Percentiles rank a stretch among this genome's conserved stretches.
phyloP scores from a whole-genome alignment of 2,797 vertebrate species.

The Spinus pinus region DNA sequence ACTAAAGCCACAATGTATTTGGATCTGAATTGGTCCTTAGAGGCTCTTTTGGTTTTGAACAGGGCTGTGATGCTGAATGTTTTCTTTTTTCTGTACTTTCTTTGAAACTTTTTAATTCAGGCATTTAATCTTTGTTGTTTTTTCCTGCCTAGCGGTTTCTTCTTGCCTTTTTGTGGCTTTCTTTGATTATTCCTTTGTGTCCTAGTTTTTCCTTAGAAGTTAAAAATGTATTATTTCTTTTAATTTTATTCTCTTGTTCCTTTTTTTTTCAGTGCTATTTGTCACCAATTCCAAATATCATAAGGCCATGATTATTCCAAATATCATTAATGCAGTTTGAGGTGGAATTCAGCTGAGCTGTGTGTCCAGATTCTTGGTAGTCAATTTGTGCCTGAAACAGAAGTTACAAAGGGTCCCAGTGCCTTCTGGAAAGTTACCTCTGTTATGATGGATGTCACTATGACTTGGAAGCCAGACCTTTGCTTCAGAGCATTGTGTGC shows the following conservation, averaged over 20 bases:
- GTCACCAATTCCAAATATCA: not conserved
- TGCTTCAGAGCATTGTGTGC: not conserved
- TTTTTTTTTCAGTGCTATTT: not conserved
- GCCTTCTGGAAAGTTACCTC: not conserved
- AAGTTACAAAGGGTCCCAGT: not conserved
- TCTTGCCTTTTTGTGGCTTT: not conserved
- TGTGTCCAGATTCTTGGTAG: not conserved
- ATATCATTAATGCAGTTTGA: not conserved
- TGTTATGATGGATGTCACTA: not conserved
- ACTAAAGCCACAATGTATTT: not conserved
- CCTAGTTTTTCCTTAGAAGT: not conserved
- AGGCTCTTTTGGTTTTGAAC: not conserved
- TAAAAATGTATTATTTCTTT: not conserved
- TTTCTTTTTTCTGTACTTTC: not conserved
- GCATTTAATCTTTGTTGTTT: not conserved
- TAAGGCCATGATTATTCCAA: not conserved
- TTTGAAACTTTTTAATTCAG: not conserved
- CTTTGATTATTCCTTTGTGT: constrained; percentile 35
- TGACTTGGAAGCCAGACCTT: not conserved
- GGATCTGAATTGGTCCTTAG: not conserved
- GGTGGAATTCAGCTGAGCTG: not conserved
- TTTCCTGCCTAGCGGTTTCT: not conserved
- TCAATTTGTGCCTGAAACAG: not conserved
- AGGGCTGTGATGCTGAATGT: not conserved
- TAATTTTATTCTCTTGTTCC: not conserved